A percentile compares a stretch with the other conserved stretches of the same genome.
Conservation (phyloP, 2,888 invertebrate genomes). For the Clanis bilineata region DNA sequence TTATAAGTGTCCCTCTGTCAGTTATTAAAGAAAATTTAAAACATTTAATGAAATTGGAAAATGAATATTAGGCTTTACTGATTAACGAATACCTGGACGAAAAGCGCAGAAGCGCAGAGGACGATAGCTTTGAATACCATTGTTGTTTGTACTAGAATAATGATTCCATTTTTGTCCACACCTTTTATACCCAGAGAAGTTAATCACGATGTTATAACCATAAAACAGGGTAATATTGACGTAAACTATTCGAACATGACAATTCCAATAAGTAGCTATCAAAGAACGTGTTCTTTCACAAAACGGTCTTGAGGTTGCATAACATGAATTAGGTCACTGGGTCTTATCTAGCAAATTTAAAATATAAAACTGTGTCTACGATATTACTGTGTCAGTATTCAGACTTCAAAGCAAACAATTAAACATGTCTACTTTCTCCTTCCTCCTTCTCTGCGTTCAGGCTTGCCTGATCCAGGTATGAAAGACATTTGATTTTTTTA, state of each 20-base stretch:
- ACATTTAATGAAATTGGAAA: too few relatives aligned
- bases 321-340: neutral
- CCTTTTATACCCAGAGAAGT: too few relatives aligned
- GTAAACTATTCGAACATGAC: neutral
- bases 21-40: too few relatives aligned
- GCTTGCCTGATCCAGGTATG: constrained; percentile 46
- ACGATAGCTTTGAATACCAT: constrained; percentile 26
- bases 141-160: neutral
- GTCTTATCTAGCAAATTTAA: neutral
- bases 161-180: neutral
- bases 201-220: too few relatives aligned
- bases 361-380: neutral
- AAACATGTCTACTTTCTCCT: constrained; percentile 38
- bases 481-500: too few relatives aligned
- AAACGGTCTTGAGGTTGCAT: neutral
- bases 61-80: too few relatives aligned
- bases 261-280: neutral
- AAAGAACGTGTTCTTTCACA: neutral
- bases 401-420: neutral
- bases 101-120: constrained; percentile 39
- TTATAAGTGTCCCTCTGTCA: too few relatives aligned
- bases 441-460: constrained; percentile 37
- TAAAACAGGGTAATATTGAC: neutral
- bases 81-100: constrained; percentile 39
- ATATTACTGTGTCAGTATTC: neutral